phyloP scores from a whole-genome alignment of 2,797 vertebrate species.

The Myotis vivesi region DNA sequence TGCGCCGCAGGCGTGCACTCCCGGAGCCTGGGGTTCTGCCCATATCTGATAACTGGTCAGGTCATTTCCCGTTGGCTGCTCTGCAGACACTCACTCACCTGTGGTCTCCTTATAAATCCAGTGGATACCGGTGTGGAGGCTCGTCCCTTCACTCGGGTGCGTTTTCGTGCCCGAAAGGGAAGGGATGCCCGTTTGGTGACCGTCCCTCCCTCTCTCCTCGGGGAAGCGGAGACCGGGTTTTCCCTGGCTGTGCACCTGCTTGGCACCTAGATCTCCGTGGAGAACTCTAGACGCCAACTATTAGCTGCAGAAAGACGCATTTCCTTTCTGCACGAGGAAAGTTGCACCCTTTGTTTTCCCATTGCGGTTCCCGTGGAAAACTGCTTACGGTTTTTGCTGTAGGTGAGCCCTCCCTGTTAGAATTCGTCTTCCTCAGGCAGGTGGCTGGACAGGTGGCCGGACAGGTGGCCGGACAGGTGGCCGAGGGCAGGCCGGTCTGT shows the following conservation, averaged over 20 bases:
- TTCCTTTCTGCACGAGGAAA: conserved; percentile 18
- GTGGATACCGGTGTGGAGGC: not conserved
- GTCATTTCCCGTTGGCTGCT: not conserved
- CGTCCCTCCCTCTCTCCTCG: not conserved
- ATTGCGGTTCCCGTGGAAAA: not conserved
- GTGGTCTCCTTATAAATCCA: not conserved
- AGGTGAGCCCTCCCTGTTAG: not conserved
- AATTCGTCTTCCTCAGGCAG: conserved; percentile 14
- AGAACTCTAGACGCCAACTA: not conserved
- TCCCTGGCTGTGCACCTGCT: not conserved
- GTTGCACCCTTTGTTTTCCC: conserved; percentile 54
- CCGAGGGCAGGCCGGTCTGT: not conserved
- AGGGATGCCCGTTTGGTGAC: not conserved
- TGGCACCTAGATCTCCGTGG: not conserved
- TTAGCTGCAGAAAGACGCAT: conserved; percentile 10
- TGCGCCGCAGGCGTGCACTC: not conserved
- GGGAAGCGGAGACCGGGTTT: not conserved
- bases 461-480: conserved; percentile 64
- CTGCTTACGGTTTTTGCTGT: not conserved
- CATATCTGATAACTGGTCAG: not conserved
- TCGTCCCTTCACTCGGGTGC: not conserved
- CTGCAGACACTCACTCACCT: not conserved
- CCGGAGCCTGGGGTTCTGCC: not conserved
- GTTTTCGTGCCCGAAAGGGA: not conserved
- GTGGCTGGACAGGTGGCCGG: conserved; percentile 56